A percentile compares a stretch with the other conserved stretches of the same genome.
Evolutionary conservation across 2,888 invertebrate species (phyloP).

Genomic region (Tenthredo mesomela): DNA sequence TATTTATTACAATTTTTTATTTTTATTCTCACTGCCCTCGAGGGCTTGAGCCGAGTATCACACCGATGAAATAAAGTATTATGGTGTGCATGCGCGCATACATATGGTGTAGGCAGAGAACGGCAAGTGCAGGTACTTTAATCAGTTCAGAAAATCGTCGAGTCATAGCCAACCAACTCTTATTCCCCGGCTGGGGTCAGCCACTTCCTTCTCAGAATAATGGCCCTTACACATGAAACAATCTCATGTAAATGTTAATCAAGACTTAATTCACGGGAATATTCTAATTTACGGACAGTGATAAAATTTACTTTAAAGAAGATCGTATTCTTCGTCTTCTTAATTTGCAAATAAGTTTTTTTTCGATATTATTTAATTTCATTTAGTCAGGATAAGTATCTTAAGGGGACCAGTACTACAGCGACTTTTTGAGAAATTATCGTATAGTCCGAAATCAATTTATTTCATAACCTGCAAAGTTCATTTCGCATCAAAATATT

Average conservation of each 20-base stretch:
- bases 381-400: too few relatives aligned
- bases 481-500: too few relatives aligned
- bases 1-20: neutral
- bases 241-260: constrained; percentile 62
- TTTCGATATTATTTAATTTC: too few relatives aligned
- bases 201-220: constrained; percentile 64
- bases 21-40: neutral
- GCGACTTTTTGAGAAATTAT: too few relatives aligned
- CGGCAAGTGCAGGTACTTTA: constrained; percentile 56
- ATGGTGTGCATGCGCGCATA: constrained; percentile 15
- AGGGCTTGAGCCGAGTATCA: neutral
- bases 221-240: constrained; percentile 64
- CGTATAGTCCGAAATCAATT: too few relatives aligned
- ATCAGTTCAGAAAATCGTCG: constrained; percentile 60
- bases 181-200: constrained; percentile 55
- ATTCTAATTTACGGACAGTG: constrained; percentile 40
- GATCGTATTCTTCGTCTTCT: neutral
- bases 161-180: constrained; percentile 62
- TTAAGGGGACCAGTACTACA: too few relatives aligned
- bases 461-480: too few relatives aligned
- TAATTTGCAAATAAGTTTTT: too few relatives aligned
- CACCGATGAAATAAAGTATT: constrained; percentile 25
- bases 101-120: constrained; percentile 37
- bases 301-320: constrained; percentile 11
- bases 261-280: constrained; percentile 57